Evolutionary conservation across 2,113 vertebrate species (phyloP).

Genomic region (Turnix velox): DNA sequence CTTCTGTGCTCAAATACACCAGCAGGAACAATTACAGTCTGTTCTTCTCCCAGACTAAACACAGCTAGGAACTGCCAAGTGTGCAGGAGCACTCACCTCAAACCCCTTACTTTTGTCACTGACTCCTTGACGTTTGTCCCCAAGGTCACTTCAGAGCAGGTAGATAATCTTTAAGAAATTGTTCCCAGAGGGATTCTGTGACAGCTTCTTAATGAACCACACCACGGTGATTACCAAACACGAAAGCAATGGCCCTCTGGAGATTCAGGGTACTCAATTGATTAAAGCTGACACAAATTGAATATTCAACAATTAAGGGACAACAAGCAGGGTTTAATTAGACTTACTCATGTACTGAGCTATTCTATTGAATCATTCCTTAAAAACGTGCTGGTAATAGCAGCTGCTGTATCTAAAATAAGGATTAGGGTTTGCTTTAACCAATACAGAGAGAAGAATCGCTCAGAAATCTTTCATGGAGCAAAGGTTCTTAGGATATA

Average conservation of each 20-base stretch:
- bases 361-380: neutral
- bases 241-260: neutral
- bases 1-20: neutral
- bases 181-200: neutral
- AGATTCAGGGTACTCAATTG: neutral
- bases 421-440: neutral
- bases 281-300: neutral
- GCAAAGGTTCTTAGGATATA: neutral
- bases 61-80: neutral
- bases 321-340: neutral
- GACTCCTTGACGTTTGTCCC: neutral
- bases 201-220: neutral
- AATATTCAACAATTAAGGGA: neutral
- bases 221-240: fast-evolving
- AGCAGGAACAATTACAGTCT: neutral
- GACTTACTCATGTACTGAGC: neutral
- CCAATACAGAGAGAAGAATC: neutral
- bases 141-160: neutral
- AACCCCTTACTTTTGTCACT: neutral
- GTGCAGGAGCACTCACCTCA: neutral
- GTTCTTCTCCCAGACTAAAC: neutral
- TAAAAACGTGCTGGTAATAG: neutral
- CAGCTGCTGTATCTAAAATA: neutral
- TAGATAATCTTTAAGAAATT: neutral
- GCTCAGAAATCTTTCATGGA: neutral